phyloP scores from a whole-genome alignment of 2,888 invertebrate species.

The Acanthosoma haemorrhoidale region DNA sequence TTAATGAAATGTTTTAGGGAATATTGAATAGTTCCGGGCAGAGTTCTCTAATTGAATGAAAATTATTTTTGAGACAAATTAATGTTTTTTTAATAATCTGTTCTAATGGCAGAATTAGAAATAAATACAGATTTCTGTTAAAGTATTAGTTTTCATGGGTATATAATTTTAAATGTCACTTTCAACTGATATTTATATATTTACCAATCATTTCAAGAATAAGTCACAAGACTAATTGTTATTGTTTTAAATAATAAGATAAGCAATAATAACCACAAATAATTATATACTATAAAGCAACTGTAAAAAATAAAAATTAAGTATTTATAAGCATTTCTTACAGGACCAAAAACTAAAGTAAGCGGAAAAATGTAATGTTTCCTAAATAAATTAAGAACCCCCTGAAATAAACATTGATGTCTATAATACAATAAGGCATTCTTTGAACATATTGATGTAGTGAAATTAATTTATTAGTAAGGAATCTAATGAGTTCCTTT shows the following conservation, averaged over 20 bases:
- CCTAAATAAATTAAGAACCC: background rate
- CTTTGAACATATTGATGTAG: background rate
- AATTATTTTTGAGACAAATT: background rate
- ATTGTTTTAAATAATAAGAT: too few species aligned
- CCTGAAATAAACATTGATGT: background rate
- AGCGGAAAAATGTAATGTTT: background rate
- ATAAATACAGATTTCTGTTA: background rate
- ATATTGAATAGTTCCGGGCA: background rate
- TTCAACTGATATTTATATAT: too few species aligned
- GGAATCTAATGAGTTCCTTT: background rate
- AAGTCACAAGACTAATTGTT: too few species aligned
- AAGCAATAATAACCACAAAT: too few species aligned
- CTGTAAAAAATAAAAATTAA: too few species aligned
- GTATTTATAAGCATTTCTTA: too few species aligned
- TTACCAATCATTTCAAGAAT: too few species aligned
- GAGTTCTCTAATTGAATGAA: background rate
- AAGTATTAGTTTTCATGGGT: too few species aligned
- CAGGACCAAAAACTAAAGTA: background rate
- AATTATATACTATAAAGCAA: too few species aligned
- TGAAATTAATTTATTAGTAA: constrained; percentile 2
- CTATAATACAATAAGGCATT: background rate
- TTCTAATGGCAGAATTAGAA: too few species aligned
- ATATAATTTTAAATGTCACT: too few species aligned
- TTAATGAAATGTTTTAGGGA: background rate
- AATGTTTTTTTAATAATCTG: too few species aligned